These are phyloP conservation scores for Eustalomyia histrio DNA, from an alignment of 2,888 invertebrate species.

Conservation along the genomic window DNA sequence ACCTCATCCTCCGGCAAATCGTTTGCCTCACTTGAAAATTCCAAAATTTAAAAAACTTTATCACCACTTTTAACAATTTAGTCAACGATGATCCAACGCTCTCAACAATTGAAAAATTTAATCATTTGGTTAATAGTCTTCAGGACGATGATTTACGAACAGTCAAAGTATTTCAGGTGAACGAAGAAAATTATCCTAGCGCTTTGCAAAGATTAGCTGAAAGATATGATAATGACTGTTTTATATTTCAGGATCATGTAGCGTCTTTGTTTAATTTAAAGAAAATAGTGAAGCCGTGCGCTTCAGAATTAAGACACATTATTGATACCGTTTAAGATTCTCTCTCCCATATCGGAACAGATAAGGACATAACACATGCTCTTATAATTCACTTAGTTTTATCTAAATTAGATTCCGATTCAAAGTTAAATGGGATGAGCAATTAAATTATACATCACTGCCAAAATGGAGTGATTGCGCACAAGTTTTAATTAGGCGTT, in stretches of 20 bases:
- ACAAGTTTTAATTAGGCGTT: constrained; percentile 13
- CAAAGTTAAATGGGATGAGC: too few species aligned
- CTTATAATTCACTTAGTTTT: too few species aligned
- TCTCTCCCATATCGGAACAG: background rate
- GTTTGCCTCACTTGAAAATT: too few species aligned
- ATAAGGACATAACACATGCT: constrained; percentile 67
- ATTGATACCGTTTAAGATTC: constrained; percentile 7
- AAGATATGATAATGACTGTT: constrained; percentile 25
- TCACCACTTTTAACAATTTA: too few species aligned
- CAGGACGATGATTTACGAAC: background rate
- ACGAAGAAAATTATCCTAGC: too few species aligned
- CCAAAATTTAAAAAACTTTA: too few species aligned
- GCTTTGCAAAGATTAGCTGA: constrained; percentile 4
- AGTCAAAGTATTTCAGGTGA: too few species aligned
- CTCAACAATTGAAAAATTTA: constrained; percentile 37
- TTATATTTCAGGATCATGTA: constrained; percentile 35
- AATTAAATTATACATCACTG: too few species aligned
- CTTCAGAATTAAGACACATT: constrained; percentile 1
- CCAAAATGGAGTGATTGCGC: constrained; percentile 33
- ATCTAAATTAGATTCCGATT: too few species aligned
- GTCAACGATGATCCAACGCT: constrained; percentile 19
- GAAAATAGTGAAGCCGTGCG: too few species aligned
- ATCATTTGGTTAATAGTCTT: constrained; percentile 12
- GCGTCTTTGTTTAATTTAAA: too few species aligned
- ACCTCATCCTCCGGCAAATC: background rate